These are phyloP conservation scores for Osedax fenrisi DNA, from an alignment of 2,888 invertebrate species.

Conservation along the genomic window DNA sequence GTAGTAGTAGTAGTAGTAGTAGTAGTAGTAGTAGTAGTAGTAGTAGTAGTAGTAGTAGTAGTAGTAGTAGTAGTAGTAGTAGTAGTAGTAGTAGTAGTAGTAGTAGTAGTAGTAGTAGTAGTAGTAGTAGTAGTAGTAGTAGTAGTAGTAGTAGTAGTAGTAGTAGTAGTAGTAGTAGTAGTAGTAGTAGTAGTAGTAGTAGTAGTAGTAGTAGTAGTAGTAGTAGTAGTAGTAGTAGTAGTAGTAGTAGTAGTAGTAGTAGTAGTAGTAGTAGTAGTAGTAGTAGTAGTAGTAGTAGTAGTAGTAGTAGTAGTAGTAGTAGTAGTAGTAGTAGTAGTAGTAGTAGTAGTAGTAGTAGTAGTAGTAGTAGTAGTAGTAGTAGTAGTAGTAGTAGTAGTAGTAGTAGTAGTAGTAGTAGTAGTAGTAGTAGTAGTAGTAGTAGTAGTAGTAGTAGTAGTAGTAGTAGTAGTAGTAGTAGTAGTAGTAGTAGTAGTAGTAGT, in stretches of 20 bases:
- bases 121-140: constrained; percentile 27
- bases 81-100: constrained; percentile 28
- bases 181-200: constrained; percentile 28
- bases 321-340: too few species aligned
- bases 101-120: constrained; percentile 17
- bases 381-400: too few species aligned
- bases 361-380: too few species aligned
- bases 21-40: constrained; percentile 22
- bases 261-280: constrained; percentile 22
- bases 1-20: constrained; percentile 23
- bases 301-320: neutral
- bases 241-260: constrained; percentile 23
- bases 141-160: constrained; percentile 27
- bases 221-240: constrained; percentile 28
- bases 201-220: constrained; percentile 12
- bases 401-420: too few species aligned
- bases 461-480: too few species aligned
- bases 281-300: constrained; percentile 28
- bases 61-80: constrained; percentile 12
- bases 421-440: too few species aligned
- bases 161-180: constrained; percentile 16
- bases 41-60: constrained; percentile 28
- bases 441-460: too few species aligned
- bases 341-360: too few species aligned
- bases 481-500: too few species aligned